Conservation (phyloP, 2,113 vertebrate genomes). For the Ictalurus punctatus region DNA sequence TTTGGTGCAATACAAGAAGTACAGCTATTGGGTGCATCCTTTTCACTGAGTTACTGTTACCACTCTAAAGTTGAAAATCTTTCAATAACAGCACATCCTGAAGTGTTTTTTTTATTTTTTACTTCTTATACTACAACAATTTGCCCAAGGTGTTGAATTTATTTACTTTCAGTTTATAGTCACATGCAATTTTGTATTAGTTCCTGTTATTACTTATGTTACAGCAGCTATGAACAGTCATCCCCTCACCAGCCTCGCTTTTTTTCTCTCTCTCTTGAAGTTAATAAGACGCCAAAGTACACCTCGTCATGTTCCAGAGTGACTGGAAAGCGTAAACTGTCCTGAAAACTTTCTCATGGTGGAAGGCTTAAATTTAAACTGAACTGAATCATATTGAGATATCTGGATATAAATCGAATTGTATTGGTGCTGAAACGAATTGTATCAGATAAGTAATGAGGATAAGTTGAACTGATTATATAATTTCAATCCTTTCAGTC, state of each 20-base stretch:
- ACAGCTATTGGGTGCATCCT: not conserved
- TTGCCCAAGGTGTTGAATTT: not conserved
- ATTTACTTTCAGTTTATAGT: not conserved
- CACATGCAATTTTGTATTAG: not conserved
- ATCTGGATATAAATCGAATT: not conserved
- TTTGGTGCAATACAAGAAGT: not conserved
- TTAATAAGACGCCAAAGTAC: not conserved
- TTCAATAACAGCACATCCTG: too few species aligned
- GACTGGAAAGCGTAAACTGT: not conserved
- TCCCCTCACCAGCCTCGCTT: not conserved
- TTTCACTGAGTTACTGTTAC: not conserved
- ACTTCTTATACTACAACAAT: not conserved
- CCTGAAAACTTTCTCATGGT: not conserved
- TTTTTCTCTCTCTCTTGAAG: not conserved
- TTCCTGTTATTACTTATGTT: not conserved
- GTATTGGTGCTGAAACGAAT: not conserved
- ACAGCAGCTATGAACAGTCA: not conserved
- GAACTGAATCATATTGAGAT: not conserved
- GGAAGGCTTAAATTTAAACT: not conserved
- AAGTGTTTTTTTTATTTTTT: not conserved
- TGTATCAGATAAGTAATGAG: not conserved
- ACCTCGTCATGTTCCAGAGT: not conserved
- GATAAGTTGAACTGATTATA: not conserved
- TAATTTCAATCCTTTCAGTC: not conserved
- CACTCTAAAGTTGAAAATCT: too few species aligned